These are phyloP conservation scores for Neoitamus cyanurus DNA, from an alignment of 2,888 invertebrate genomes.

Conservation along the genomic window DNA sequence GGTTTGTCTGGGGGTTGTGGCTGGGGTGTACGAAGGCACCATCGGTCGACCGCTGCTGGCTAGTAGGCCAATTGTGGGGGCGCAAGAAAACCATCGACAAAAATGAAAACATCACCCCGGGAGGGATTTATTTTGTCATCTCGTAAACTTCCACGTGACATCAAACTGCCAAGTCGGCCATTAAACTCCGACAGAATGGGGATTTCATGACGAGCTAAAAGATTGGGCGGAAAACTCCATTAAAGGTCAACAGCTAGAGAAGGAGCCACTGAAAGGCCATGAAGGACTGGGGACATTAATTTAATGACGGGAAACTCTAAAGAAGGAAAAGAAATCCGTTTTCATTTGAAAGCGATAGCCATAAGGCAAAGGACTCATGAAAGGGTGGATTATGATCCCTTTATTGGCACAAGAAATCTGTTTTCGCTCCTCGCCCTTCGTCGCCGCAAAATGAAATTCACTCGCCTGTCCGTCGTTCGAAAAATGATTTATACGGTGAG, in stretches of 20 bases:
- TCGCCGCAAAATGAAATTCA: not conserved
- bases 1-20: not conserved
- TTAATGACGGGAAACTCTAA: slow-evolving; percentile 14
- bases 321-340: slow-evolving; percentile 11
- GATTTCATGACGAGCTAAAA: slow-evolving; percentile 1
- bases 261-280: slow-evolving; percentile 12
- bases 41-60: not conserved
- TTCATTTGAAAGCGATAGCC: not conserved
- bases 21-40: not conserved
- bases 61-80: not conserved
- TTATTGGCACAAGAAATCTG: slow-evolving; percentile 21
- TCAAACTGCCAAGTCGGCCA: slow-evolving; percentile 13
- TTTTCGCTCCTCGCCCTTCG: not conserved
- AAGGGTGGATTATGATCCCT: slow-evolving; percentile 20
- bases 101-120: not conserved
- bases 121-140: not conserved
- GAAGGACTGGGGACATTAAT: slow-evolving; percentile 18
- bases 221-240: slow-evolving; percentile 9
- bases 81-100: not conserved
- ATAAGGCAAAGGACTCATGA: slow-evolving; percentile 13
- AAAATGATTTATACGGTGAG: not conserved
- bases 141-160: slow-evolving; percentile 27
- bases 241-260: slow-evolving; percentile 19
- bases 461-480: not conserved
- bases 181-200: slow-evolving; percentile 3